phyloP scores from a whole-genome alignment of 2,888 invertebrate genomes.

The Euphydryas editha region DNA sequence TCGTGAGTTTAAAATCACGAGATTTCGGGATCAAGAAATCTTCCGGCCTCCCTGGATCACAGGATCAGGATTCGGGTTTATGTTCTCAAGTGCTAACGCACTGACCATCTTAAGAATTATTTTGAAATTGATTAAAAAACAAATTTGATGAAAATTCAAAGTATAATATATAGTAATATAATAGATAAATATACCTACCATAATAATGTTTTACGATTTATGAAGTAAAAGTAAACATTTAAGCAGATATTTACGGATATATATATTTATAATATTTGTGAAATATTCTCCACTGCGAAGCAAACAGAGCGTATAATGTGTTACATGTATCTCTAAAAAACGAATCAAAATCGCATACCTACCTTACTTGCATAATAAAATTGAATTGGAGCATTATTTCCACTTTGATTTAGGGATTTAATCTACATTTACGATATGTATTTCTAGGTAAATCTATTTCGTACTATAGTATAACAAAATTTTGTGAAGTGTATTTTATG shows the following conservation, averaged over 20 bases:
- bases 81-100: not conserved
- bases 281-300: conserved; percentile 20
- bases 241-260: not conserved
- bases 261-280: conserved; percentile 10
- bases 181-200: not conserved
- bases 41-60: no score
- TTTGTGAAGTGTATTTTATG: no score
- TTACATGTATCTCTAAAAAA: conserved; percentile 27
- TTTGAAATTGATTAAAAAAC: not conserved
- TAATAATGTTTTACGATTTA: not conserved
- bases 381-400: conserved; percentile 25
- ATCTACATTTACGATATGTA: not conserved
- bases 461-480: no score
- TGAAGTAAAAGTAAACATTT: not conserved
- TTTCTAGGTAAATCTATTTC: not conserved
- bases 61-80: no score
- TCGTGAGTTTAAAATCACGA: no score
- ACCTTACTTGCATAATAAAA: conserved; percentile 15
- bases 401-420: conserved; percentile 3
- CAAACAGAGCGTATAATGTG: conserved; percentile 36
- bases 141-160: no score
- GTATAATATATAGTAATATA: not conserved
- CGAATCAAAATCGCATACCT: conserved; percentile 5
- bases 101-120: not conserved
- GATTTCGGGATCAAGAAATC: no score